Base-by-base conservation (phyloP, 2,113 vertebrate genomes). In the Myotis yumanensis region DNA sequence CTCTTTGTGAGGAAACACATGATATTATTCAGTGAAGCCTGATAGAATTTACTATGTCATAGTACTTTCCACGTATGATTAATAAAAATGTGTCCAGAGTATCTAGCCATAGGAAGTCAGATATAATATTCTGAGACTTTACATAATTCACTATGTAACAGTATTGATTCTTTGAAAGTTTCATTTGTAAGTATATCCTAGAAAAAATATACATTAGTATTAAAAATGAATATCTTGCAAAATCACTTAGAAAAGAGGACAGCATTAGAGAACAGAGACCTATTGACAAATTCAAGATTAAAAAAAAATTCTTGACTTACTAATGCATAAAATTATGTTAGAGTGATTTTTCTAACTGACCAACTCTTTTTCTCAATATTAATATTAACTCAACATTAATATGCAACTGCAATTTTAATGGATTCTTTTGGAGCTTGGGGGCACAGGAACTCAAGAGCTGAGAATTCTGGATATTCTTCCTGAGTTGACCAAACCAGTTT, bases 151-250 rank as follows among this genome's bases (percentile, higher is more conserved):
- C 25, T 25, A 54, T 2, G 59, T 28, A 94, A 35, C n/a, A 73
- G 93, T 69, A 37, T 93, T 62, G 25, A 28, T 11, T 90, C 3
- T 89, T 66, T 79, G 83, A 91, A 62, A 90, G 28, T 17, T 82
- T 75, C 46, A 91, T 91, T 22, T 37, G 66, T 86, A 89, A 79
- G 22, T 88, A 57, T 23, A 79, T 72, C 89, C 16, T 7, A 94
- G 40, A 76, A 97, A 66, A 71, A 96, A 93, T 2, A 11, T 25
- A 96, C 11, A 87, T 52, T 17, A 69, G 35, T 2, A 66, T 95
- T 91, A 96, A 97, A 96, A 95, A 80, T 85, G 51, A 94, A 92
- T 96, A 71, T 84, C 8, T 84, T 96, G 46, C 80, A 94, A 66
- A 97, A 95, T 95, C 75, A 68, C 52, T 94, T 81, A 91, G 25